Conservation (phyloP, 37 sponge, comb jelly and placozoan species). For the Spongilla lacustris region DNA sequence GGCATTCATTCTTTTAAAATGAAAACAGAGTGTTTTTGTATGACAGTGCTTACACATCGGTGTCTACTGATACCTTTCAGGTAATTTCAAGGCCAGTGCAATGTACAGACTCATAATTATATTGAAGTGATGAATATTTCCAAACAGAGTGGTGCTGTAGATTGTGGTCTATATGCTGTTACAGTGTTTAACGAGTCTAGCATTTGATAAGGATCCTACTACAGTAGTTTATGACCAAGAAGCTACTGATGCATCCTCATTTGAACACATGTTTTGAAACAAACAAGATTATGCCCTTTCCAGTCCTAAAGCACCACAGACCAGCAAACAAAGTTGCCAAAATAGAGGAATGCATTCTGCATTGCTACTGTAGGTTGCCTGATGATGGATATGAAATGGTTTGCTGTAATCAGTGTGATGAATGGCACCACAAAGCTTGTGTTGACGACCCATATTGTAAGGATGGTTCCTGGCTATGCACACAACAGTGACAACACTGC, state of each 20-base stretch:
- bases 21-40: not conserved
- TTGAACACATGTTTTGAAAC: constrained; percentile 8
- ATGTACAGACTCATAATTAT: not conserved
- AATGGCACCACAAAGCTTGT: constrained; percentile 34
- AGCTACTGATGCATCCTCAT: too few relatives aligned
- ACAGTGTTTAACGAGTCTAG: constrained; percentile 30
- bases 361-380: constrained; percentile 53
- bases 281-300: not conserved
- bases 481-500: too few relatives aligned
- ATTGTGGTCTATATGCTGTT: constrained; percentile 33
- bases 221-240: too few relatives aligned
- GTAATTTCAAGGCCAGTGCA: constrained; percentile 18
- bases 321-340: constrained; percentile 5
- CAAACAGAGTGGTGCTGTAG: constrained; percentile 34
- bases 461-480: too few relatives aligned
- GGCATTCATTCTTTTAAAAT: constrained; percentile 13
- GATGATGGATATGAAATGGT: constrained; percentile 34
- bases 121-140: constrained; percentile 36
- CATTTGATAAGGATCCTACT: constrained; percentile 22
- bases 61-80: constrained; percentile 17
- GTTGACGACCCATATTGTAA: not conserved
- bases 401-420: constrained; percentile 38
- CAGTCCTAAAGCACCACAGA: constrained; percentile 24
- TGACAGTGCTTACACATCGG: constrained; percentile 13
- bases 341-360: constrained; percentile 5